These are phyloP conservation scores for Drosophila mimica DNA, from an alignment of 2,888 invertebrate genomes.

Conservation along the genomic window DNA sequence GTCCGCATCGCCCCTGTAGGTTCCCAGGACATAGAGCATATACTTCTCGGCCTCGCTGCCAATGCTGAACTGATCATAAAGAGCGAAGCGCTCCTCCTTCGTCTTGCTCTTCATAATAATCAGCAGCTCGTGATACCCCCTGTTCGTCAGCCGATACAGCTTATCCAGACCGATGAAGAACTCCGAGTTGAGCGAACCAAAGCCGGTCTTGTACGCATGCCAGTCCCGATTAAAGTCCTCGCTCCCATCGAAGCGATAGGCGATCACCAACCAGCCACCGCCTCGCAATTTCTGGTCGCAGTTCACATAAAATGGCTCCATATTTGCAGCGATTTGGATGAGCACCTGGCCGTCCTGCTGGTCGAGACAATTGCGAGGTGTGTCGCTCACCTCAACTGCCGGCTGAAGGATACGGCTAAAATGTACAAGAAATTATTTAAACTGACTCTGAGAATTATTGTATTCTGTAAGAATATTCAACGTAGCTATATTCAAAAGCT, in stretches of 20 bases:
- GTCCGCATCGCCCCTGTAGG: constrained; percentile 61
- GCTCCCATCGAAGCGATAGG: constrained; percentile 61
- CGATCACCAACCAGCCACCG: constrained; percentile 70
- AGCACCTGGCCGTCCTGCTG: constrained; percentile 63
- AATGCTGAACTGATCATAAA: constrained; percentile 62
- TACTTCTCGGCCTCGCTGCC: constrained; percentile 62
- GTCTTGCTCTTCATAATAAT: constrained; percentile 48
- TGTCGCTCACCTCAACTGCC: not conserved
- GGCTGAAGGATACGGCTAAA: not conserved
- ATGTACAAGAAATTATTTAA: not conserved
- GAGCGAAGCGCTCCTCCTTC: constrained; percentile 53
- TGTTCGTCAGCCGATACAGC: constrained; percentile 53
- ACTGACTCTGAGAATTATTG: not conserved
- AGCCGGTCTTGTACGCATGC: constrained; percentile 62
- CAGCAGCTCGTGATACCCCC: constrained; percentile 44
- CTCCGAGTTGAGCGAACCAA: constrained; percentile 55
- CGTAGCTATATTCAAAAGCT: not conserved
- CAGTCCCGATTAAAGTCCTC: constrained; percentile 56
- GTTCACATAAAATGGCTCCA: constrained; percentile 58
- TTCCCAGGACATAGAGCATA: constrained; percentile 49
- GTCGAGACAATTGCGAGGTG: constrained; percentile 49
- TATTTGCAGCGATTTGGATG: constrained; percentile 34
- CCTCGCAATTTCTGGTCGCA: constrained; percentile 55
- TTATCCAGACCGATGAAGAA: constrained; percentile 72
- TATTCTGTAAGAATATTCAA: too few relatives aligned